These are phyloP conservation scores for Nesoenas mayeri DNA, from an alignment of 2,113 vertebrate species.

Conservation along the genomic window DNA sequence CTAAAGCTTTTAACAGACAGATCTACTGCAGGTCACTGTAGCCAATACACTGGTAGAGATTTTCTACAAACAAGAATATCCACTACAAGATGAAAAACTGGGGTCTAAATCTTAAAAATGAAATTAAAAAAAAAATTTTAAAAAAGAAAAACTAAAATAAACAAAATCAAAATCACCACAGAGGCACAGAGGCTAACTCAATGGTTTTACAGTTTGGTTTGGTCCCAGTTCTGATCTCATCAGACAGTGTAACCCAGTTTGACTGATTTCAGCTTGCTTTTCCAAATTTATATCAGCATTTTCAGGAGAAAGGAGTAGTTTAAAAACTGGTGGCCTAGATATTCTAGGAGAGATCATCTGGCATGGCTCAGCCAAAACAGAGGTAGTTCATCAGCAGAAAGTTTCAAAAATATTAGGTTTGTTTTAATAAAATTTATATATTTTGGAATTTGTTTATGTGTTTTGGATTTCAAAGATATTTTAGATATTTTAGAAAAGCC, in stretches of 20 bases:
- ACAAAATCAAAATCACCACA: neutral
- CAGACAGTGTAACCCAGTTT: neutral
- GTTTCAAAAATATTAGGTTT: neutral
- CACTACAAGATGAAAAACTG: neutral
- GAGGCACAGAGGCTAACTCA: neutral
- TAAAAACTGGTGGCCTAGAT: neutral
- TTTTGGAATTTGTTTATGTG: neutral
- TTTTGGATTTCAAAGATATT: too few relatives aligned
- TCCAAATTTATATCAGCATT: neutral
- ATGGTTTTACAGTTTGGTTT: neutral
- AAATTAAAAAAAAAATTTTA: neutral
- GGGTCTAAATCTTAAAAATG: neutral
- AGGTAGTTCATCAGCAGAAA: neutral
- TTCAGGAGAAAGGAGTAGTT: neutral
- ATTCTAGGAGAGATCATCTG: neutral
- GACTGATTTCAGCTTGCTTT: neutral
- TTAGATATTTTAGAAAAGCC: neutral
- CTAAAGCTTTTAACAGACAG: slow-evolving; percentile 20
- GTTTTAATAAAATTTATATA: neutral
- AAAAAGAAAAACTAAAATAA: neutral
- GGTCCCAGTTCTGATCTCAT: neutral
- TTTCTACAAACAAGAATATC: neutral
- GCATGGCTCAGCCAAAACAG: neutral
- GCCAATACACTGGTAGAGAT: neutral
- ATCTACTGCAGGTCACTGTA: neutral